Percentiles rank a stretch among this genome's conserved stretches.
These are phyloP conservation scores for Hippasteria phrygiana DNA, from an alignment of 53 echinoderm and acorn worm genomes.

Conservation along the genomic window DNA sequence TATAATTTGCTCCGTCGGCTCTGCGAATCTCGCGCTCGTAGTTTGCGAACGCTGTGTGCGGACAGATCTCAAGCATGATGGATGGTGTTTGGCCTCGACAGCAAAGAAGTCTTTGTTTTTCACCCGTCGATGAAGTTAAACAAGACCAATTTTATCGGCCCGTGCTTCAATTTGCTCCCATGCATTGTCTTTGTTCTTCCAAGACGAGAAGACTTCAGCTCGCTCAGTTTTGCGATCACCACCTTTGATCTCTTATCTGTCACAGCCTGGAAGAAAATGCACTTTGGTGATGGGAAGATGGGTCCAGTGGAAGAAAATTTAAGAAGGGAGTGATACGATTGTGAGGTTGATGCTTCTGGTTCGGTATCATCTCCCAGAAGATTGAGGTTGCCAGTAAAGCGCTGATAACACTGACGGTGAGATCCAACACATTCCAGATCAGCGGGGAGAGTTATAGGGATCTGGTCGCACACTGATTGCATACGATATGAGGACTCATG, in stretches of 20 bases:
- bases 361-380: conserved; percentile 46
- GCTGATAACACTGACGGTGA: conserved; percentile 63
- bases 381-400: conserved; percentile 62
- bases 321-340: conserved; percentile 30
- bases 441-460: conserved; percentile 41
- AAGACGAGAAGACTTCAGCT: conserved; percentile 32
- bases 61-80: conserved; percentile 10
- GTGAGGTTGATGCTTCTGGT: conserved; percentile 36
- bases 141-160: conserved; percentile 35
- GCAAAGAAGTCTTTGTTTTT: conserved; percentile 53
- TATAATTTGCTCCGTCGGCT: conserved; percentile 1
- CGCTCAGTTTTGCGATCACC: conserved; percentile 43
- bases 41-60: conserved; percentile 19
- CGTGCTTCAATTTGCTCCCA: conserved; percentile 56
- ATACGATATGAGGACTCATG: conserved; percentile 56
- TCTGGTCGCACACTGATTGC: conserved; percentile 49
- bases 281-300: conserved; percentile 58
- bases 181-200: conserved; percentile 50
- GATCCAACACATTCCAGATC: conserved; percentile 49
- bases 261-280: conserved; percentile 69
- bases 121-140: conserved; percentile 20
- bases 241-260: conserved; percentile 52
- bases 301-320: conserved; percentile 26
- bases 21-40: conserved; percentile 8
- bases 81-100: conserved; percentile 42